phyloP scores from a whole-genome alignment of 2,888 invertebrate genomes.

The Urechis unicinctus region DNA sequence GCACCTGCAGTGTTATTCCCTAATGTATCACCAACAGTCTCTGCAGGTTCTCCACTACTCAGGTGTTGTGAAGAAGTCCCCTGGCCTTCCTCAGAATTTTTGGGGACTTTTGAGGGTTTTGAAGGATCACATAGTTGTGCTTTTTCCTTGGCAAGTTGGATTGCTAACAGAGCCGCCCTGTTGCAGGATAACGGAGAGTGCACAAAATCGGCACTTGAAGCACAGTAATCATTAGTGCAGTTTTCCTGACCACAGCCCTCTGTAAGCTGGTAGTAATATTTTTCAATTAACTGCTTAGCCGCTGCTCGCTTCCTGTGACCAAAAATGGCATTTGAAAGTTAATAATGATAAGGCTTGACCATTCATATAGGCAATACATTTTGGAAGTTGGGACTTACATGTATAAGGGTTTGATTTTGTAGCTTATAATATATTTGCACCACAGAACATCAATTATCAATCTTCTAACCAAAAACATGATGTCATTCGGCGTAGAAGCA shows the following conservation, averaged over 20 bases:
- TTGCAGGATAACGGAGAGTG: slow-evolving; percentile 67
- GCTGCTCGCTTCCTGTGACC: slow-evolving; percentile 50
- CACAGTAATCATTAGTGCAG: slow-evolving; percentile 81
- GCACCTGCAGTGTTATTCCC: too few species aligned
- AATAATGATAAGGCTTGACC: neutral
- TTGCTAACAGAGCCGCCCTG: slow-evolving; percentile 83
- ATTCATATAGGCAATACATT: neutral
- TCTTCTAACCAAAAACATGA: too few species aligned
- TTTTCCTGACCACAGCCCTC: slow-evolving; percentile 86
- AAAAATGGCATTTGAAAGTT: neutral
- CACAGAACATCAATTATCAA: too few species aligned
- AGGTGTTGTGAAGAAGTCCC: too few species aligned
- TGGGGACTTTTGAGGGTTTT: slow-evolving; percentile 33
- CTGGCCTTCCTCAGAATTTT: neutral
- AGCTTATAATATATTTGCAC: too few species aligned
- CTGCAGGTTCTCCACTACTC: too few species aligned
- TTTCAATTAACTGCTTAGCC: slow-evolving; percentile 74
- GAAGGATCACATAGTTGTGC: slow-evolving; percentile 68
- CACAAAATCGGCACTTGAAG: slow-evolving; percentile 61
- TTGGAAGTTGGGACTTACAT: neutral
- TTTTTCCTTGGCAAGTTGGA: slow-evolving; percentile 77
- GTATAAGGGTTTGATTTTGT: neutral
- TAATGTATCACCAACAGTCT: too few species aligned
- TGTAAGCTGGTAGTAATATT: slow-evolving; percentile 85
- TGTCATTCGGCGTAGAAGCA: too few species aligned